A percentile compares a stretch with the other conserved stretches of the same genome.
These are phyloP conservation scores for Cromileptes altivelis DNA, from an alignment of 2,113 vertebrate genomes.

Conservation along the genomic window DNA sequence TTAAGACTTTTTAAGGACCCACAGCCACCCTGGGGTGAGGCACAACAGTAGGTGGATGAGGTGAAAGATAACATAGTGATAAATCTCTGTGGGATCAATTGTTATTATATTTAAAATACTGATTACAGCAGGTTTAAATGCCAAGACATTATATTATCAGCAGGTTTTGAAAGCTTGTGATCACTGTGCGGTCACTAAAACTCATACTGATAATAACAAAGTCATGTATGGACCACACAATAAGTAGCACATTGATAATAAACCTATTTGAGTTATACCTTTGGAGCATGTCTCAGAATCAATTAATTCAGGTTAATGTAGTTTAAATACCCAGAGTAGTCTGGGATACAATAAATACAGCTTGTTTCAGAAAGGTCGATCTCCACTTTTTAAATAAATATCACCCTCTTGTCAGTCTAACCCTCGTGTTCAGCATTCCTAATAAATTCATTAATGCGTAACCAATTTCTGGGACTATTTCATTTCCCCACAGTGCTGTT, in stretches of 20 bases:
- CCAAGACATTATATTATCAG: too few species aligned
- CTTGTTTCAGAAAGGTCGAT: background rate
- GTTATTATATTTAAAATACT: too few species aligned
- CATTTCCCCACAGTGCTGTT: slow-evolving; percentile 16
- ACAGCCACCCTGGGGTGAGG: too few species aligned
- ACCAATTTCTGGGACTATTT: background rate
- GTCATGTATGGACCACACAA: background rate
- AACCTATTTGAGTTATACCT: background rate
- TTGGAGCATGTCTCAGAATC: background rate
- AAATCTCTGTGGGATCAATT: too few species aligned
- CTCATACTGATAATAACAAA: too few species aligned
- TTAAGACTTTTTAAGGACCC: too few species aligned
- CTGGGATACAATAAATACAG: background rate
- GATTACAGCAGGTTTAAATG: too few species aligned
- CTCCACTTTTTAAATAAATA: background rate
- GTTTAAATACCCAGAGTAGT: too few species aligned
- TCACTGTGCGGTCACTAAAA: background rate
- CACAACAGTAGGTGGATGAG: too few species aligned
- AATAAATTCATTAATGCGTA: background rate
- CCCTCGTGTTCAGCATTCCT: background rate
- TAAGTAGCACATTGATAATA: background rate
- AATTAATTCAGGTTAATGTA: background rate
- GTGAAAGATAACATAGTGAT: background rate
- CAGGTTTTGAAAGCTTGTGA: background rate
- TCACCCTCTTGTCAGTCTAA: background rate